A percentile compares a stretch with the other conserved stretches of the same genome.
These are phyloP conservation scores for Sialis lutaria DNA, from an alignment of 2,888 invertebrate species.

Conservation along the genomic window DNA sequence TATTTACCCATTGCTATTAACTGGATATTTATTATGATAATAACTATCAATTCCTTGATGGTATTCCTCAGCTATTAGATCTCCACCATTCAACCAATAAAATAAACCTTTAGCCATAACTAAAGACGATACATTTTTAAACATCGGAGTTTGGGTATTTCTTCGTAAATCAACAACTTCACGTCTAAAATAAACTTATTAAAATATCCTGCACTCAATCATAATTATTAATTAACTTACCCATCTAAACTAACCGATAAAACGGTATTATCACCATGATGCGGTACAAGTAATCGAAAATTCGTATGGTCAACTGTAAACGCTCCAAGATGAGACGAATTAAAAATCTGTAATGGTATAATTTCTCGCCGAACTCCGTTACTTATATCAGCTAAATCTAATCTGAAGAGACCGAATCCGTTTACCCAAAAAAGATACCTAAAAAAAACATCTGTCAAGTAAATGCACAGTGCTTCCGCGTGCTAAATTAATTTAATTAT, in stretches of 20 bases:
- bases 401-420: conserved; percentile 50
- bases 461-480: neutral
- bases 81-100: conserved; percentile 71
- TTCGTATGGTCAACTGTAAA: conserved; percentile 71
- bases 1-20: conserved; percentile 22
- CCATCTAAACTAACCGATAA: conserved; percentile 70
- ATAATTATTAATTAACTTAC: conserved; percentile 24
- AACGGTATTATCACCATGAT: conserved; percentile 58
- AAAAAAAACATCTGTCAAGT: conserved; percentile 12
- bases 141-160: conserved; percentile 59
- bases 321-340: conserved; percentile 52
- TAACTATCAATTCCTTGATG: conserved; percentile 48
- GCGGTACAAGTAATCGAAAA: conserved; percentile 60
- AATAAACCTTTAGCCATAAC: conserved; percentile 61
- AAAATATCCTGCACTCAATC: neutral
- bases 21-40: conserved; percentile 59
- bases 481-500: neutral
- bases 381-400: conserved; percentile 60
- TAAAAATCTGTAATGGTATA: conserved; percentile 43
- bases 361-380: conserved; percentile 56
- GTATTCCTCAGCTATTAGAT: conserved; percentile 64
- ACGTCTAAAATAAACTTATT: conserved; percentile 27
- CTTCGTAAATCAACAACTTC: conserved; percentile 53
- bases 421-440: conserved; percentile 70
- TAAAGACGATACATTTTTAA: conserved; percentile 55